Conservation (phyloP, 2,797 vertebrate genomes). For the Sarcophilus harrisii region DNA sequence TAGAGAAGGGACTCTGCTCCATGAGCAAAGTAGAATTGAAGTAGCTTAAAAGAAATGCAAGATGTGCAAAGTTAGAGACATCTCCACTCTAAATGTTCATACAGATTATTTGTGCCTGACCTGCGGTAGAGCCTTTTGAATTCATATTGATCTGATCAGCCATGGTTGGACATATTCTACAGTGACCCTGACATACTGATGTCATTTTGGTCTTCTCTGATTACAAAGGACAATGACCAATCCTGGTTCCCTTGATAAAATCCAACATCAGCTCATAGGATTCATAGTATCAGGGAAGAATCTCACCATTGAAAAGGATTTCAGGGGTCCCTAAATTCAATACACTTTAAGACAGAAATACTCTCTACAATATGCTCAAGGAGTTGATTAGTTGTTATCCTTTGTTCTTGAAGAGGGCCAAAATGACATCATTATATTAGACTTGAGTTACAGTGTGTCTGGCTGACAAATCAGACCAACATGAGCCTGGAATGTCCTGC, state of each 20-base stretch:
- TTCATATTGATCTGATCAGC: background rate
- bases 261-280: background rate
- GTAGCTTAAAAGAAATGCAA: background rate
- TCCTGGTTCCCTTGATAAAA: background rate
- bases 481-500: too few species aligned
- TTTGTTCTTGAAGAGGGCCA: too few species aligned
- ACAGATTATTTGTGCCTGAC: too few species aligned
- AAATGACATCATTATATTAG: too few species aligned
- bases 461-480: too few species aligned
- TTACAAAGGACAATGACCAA: background rate
- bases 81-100: too few species aligned
- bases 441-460: too few species aligned
- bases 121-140: too few species aligned
- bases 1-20: background rate
- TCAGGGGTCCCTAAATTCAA: background rate
- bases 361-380: background rate
- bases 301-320: background rate
- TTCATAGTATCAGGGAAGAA: background rate
- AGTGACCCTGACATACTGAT: background rate
- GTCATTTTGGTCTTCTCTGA: background rate
- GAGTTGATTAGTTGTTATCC: too few species aligned
- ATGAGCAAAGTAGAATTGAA: background rate
- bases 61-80: too few species aligned
- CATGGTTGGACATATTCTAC: background rate
- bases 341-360: background rate